A percentile compares a stretch with the other conserved stretches of the same genome.
Evolutionary conservation across 2,888 invertebrate genomes (phyloP).

Genomic region (Lasioglossum morio): DNA sequence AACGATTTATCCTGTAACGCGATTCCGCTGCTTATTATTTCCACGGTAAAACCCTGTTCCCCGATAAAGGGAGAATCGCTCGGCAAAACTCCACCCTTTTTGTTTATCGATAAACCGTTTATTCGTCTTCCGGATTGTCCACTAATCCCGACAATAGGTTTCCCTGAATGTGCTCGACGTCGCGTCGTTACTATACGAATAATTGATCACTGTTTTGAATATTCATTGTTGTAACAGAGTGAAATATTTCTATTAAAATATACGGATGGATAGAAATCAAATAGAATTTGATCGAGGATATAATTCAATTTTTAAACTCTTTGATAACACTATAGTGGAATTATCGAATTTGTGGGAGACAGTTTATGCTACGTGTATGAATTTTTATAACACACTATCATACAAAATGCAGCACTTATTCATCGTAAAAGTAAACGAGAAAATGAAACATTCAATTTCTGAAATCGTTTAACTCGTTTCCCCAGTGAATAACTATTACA

Average conservation of each 20-base stretch:
- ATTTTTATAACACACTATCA: neutral
- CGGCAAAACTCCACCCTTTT: neutral
- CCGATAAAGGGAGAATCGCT: conserved; percentile 15
- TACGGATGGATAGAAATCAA: neutral
- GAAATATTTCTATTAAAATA: neutral
- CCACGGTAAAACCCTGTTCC: neutral
- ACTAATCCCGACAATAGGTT: conserved; percentile 1
- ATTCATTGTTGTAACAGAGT: neutral
- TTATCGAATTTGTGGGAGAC: neutral
- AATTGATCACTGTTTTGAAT: neutral
- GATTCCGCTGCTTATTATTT: conserved; percentile 41
- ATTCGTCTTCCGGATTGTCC: neutral
- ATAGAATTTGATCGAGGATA: neutral
- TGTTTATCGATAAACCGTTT: conserved; percentile 28
- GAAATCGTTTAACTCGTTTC: neutral
- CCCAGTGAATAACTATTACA: neutral
- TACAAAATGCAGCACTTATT: neutral
- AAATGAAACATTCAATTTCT: no score
- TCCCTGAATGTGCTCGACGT: neutral
- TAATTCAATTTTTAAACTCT: neutral
- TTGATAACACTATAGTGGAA: neutral
- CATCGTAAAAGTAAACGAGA: neutral
- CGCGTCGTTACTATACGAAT: neutral
- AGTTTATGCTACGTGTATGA: neutral
- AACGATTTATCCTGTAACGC: conserved; percentile 44